Conservation (phyloP, 2,113 vertebrate species). For the Butorides virescens region DNA sequence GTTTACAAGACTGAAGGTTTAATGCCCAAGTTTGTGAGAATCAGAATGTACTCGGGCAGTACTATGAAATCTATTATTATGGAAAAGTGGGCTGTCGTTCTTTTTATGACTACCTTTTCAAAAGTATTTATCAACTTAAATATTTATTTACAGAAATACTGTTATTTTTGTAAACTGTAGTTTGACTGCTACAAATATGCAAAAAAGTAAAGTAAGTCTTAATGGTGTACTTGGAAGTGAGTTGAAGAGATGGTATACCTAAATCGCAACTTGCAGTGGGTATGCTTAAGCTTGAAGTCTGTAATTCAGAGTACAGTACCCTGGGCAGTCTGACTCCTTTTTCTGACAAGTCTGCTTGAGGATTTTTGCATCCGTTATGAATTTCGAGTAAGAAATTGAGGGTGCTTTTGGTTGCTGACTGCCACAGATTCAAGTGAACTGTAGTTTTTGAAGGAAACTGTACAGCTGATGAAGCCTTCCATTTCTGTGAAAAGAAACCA, state of each 20-base stretch:
- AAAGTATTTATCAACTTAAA: neutral
- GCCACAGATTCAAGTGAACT: fast-evolving
- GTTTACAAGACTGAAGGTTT: neutral
- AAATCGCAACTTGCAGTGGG: neutral
- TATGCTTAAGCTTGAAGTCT: neutral
- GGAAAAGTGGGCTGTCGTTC: neutral
- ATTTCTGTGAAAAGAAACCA: neutral
- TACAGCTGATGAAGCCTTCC: neutral
- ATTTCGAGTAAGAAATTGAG: neutral
- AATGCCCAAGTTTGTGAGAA: neutral
- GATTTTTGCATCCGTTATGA: neutral
- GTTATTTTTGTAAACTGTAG: neutral
- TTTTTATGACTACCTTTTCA: neutral
- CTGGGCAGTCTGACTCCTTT: neutral
- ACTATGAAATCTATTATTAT: neutral
- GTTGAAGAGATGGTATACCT: neutral
- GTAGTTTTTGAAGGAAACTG: neutral
- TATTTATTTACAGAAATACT: neutral
- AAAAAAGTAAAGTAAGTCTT: neutral
- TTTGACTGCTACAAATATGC: neutral
- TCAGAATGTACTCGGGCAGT: neutral
- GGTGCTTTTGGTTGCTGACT: neutral
- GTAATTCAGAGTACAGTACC: neutral
- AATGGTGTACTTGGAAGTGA: neutral
- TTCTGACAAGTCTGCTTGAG: neutral